Evolutionary conservation across 2,797 vertebrate genomes (phyloP).

Genomic region (Macrochelys suwanniensis): DNA sequence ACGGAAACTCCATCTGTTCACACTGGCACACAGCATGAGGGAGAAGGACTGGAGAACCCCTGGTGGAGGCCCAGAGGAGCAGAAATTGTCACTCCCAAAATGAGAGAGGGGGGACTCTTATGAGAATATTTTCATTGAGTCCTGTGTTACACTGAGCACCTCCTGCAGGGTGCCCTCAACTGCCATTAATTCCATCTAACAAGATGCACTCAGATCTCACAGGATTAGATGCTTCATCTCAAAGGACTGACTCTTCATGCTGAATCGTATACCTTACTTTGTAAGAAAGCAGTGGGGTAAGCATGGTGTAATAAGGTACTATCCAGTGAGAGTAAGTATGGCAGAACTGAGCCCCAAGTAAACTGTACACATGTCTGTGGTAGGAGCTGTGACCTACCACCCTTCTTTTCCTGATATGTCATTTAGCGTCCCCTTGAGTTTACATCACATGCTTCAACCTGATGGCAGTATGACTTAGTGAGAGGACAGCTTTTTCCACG

Average conservation of each 20-base stretch:
- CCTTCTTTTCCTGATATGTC: background rate
- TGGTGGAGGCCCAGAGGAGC: background rate
- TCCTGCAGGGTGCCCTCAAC: background rate
- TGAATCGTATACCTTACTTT: background rate
- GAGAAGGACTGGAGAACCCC: background rate
- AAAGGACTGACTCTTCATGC: background rate
- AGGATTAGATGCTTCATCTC: background rate
- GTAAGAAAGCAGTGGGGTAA: background rate
- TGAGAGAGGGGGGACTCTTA: background rate
- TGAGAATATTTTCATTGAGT: background rate
- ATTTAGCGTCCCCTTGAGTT: background rate
- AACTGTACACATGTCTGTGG: background rate
- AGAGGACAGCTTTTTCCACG: rapidly evolving
- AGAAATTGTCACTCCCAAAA: background rate
- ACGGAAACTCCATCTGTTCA: rapidly evolving
- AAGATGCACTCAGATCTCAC: background rate
- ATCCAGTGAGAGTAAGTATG: background rate
- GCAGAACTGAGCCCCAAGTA: background rate
- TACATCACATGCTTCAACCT: background rate
- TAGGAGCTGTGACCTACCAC: background rate
- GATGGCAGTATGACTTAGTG: background rate
- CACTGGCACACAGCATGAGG: background rate
- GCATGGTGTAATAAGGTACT: background rate
- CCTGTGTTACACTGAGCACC: rapidly evolving
- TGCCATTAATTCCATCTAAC: background rate